These are phyloP conservation scores for Myioborus miniatus DNA, from an alignment of 2,797 vertebrate species.

Conservation along the genomic window DNA sequence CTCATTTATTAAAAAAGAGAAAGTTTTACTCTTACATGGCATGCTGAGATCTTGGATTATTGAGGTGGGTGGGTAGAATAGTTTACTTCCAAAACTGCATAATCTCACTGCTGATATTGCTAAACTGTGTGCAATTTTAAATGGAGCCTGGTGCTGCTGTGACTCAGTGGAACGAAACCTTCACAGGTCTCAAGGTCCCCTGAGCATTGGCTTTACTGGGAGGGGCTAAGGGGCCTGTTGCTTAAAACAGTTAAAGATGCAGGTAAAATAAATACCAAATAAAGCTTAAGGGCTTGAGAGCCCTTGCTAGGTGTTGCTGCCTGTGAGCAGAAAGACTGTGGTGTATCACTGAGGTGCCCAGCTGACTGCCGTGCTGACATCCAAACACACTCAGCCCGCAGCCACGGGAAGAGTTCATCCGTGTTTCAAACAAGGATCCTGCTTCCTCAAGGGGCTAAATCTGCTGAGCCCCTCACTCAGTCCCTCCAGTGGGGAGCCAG, in stretches of 20 bases:
- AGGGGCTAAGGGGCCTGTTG: not conserved
- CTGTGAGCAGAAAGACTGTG: not conserved
- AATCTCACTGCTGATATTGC: not conserved
- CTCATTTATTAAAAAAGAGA: not conserved
- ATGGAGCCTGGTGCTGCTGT: not conserved
- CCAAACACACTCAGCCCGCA: not conserved
- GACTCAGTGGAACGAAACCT: not conserved
- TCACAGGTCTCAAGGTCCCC: not conserved
- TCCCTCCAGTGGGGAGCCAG: not conserved
- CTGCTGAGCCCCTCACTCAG: accelerated
- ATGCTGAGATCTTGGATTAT: constrained; percentile 14
- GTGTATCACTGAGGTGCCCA: not conserved
- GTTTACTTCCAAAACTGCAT: not conserved
- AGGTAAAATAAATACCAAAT: not conserved
- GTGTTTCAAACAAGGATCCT: accelerated
- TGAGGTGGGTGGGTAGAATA: not conserved
- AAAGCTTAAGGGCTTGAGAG: not conserved
- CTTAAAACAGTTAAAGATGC: not conserved
- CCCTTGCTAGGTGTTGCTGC: accelerated
- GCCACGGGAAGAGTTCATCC: accelerated
- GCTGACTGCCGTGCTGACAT: not conserved
- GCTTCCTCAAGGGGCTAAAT: not conserved
- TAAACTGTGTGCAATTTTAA: not conserved
- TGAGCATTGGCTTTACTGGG: not conserved
- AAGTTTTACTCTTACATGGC: not conserved